Evolutionary conservation across 2,113 vertebrate genomes (phyloP).

Genomic region (Cephalopholis sonnerati): DNA sequence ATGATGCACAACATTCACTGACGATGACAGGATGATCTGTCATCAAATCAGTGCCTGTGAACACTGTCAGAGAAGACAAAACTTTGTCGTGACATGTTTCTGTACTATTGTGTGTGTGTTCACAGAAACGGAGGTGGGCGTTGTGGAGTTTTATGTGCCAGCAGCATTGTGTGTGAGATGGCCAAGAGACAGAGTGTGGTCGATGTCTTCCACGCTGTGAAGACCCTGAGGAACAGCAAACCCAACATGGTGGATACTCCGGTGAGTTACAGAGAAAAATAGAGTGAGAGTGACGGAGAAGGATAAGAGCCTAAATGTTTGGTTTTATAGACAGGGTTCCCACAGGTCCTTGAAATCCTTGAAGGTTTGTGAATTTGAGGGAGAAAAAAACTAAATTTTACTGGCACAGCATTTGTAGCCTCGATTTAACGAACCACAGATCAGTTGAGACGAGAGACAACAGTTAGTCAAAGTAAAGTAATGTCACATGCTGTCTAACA

Average conservation of each 20-base stretch:
- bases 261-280: constrained; percentile 81
- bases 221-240: constrained; percentile 97
- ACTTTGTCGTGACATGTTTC: not conserved
- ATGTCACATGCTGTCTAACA: too few relatives aligned
- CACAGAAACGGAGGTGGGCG: constrained; percentile 95
- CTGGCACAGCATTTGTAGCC: too few relatives aligned
- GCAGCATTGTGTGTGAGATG: constrained; percentile 99
- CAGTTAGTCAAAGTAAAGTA: too few relatives aligned
- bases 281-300: not conserved
- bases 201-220: constrained; percentile 97
- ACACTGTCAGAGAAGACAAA: not conserved
- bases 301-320: not conserved
- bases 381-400: too few relatives aligned
- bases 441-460: too few relatives aligned
- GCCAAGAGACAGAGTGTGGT: constrained; percentile 98
- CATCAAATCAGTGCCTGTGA: not conserved
- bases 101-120: not conserved
- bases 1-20: not conserved
- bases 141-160: constrained; percentile 96
- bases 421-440: too few relatives aligned
- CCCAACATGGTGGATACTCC: constrained; percentile 99
- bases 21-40: not conserved
- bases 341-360: too few relatives aligned
- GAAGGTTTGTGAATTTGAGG: too few relatives aligned
- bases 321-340: not conserved